These are phyloP conservation scores for Aspidoscelis tigris DNA, from an alignment of 2,113 vertebrate genomes.

Conservation along the genomic window DNA sequence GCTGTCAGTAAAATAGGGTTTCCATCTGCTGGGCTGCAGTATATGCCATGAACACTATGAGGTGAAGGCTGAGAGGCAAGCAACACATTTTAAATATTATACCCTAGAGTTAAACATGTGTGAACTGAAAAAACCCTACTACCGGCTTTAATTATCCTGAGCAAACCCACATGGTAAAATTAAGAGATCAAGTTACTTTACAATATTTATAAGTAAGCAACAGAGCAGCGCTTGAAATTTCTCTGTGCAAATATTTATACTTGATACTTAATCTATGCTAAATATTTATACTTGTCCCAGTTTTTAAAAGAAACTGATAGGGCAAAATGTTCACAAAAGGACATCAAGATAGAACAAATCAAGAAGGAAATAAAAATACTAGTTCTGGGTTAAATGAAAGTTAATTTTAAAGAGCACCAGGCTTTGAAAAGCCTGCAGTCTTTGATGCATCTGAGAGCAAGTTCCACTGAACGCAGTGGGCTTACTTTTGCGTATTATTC, in stretches of 20 bases:
- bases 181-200: too few species aligned
- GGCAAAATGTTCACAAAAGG: background rate
- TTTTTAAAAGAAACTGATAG: background rate
- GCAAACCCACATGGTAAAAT: too few species aligned
- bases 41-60: slow-evolving; percentile 95
- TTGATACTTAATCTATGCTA: background rate
- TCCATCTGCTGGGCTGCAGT: slow-evolving; percentile 96
- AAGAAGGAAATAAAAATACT: background rate
- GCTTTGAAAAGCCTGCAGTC: background rate
- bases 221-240: too few species aligned
- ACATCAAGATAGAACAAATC: background rate
- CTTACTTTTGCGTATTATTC: background rate
- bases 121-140: too few species aligned
- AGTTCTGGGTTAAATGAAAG: background rate
- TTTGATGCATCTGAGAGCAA: too few species aligned
- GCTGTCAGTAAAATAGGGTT: slow-evolving; percentile 96
- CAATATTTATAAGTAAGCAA: too few species aligned
- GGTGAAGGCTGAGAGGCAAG: slow-evolving; percentile 82
- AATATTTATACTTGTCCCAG: background rate
- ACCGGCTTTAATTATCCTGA: too few species aligned
- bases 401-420: background rate
- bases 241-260: background rate
- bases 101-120: too few species aligned
- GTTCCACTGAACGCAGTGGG: too few species aligned
- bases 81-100: background rate